Evolutionary conservation across 2,888 invertebrate genomes (phyloP), one percentile per base, ranked within the genome.

Genomic region (Holacanthella duospinosa): DNA sequence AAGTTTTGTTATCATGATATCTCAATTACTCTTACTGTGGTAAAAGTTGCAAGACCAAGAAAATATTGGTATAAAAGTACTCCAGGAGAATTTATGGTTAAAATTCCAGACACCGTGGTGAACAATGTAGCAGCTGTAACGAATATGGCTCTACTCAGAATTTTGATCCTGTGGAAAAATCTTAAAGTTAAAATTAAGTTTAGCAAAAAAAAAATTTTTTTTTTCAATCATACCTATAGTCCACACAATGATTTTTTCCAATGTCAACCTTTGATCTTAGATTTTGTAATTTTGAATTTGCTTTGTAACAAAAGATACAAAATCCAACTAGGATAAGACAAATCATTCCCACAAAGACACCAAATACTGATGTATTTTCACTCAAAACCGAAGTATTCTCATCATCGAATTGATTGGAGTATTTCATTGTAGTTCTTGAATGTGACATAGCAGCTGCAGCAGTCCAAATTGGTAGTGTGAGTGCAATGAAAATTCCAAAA

Each of bases 401-500:
- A 24, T 26, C 26, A n/a, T n/a, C n/a, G n/a, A n/a, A n/a, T n/a
- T n/a, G n/a, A n/a, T n/a, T n/a, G n/a, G n/a, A n/a, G n/a, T n/a
- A n/a, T n/a, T n/a, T n/a, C n/a, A n/a, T n/a, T n/a, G n/a, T n/a
- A 9, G 59, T 26, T 48, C 55, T 48, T 19, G 25, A 60, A 24
- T 64, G 65, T 25, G 63, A 64, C 53, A 65, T 43, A 24, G 60
- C 53, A 6, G 66, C 68, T 9, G 69, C 68, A 19, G 69, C 66
- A 24, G 70, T 71, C 71, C 70, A 69, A 9, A 68, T 55, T 2
- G 71, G 71, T 3, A 71, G 59, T 9, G 69, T 61, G 12, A 64
- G 67, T 24, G 66, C 69, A 59, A 70, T 69, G 21, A 61, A 64
- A n/a, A 71, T 65, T 25, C 66, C 71, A 19, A 66, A 57, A 1